These are phyloP conservation scores for Rhinogobio ventralis DNA, from an alignment of 2,797 vertebrate genomes.

Conservation along the genomic window DNA sequence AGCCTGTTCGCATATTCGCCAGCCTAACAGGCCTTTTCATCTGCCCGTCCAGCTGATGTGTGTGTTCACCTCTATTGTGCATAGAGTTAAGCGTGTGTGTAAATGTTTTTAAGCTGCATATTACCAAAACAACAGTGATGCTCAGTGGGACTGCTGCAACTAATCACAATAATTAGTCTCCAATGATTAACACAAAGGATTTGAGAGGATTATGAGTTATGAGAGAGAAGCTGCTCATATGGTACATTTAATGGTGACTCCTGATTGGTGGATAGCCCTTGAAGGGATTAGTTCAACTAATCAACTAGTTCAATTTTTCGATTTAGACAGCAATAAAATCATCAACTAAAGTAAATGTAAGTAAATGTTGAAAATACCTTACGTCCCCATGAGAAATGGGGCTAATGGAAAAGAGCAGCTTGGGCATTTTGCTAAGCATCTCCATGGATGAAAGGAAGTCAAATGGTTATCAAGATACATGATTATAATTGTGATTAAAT, in stretches of 20 bases:
- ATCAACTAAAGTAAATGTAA: too few relatives aligned
- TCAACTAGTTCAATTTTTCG: too few relatives aligned
- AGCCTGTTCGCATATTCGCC: conserved; percentile 30
- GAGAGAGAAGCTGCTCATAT: conserved; percentile 4
- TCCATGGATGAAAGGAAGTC: not conserved
- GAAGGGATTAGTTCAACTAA: not conserved
- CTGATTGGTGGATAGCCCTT: not conserved
- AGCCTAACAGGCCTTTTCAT: conserved; percentile 47
- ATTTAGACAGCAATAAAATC: too few relatives aligned
- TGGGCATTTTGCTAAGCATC: not conserved
- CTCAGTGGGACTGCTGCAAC: conserved; percentile 13
- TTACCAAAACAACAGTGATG: not conserved
- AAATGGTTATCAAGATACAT: not conserved
- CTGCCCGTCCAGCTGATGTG: conserved; percentile 19
- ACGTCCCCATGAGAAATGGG: not conserved
- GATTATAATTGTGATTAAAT: not conserved
- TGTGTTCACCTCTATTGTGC: conserved; percentile 5
- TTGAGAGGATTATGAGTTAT: not conserved
- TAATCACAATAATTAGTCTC: conserved; percentile 39
- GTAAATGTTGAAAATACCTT: not conserved
- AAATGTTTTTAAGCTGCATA: conserved; percentile 7
- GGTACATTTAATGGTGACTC: not conserved
- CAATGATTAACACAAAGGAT: conserved; percentile 27
- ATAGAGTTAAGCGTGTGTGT: not conserved
- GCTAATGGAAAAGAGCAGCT: not conserved